These are phyloP conservation scores for Pterocles gutturalis DNA, from an alignment of 2,113 vertebrate species.

Conservation along the genomic window DNA sequence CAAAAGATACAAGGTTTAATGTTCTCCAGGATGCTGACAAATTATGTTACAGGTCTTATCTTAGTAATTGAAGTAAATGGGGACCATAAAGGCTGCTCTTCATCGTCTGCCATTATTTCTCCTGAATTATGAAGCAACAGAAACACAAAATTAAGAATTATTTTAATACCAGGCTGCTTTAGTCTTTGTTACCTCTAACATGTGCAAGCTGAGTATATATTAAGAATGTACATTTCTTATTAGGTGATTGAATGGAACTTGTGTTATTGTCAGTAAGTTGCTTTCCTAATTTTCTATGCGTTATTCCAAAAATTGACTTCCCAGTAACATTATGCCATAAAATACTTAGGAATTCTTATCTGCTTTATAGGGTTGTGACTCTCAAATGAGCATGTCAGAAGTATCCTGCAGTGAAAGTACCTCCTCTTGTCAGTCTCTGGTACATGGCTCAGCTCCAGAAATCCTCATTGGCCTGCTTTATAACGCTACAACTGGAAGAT, in stretches of 20 bases:
- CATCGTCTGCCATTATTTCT: background rate
- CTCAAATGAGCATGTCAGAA: constrained; percentile 93
- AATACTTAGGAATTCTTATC: constrained; percentile 4
- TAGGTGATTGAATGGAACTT: background rate
- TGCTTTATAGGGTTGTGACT: constrained; percentile 89
- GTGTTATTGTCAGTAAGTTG: background rate
- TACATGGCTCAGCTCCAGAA: constrained; percentile 91
- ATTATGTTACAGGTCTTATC: background rate
- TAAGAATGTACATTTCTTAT: background rate
- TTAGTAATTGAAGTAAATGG: background rate
- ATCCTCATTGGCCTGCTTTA: constrained; percentile 95
- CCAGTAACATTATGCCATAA: background rate
- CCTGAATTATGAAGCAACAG: background rate
- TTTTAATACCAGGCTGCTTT: background rate
- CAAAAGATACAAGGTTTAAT: background rate
- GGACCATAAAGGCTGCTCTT: background rate
- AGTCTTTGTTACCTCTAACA: background rate
- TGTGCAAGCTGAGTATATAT: background rate
- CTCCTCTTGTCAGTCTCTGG: constrained; percentile 93
- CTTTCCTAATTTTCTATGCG: background rate
- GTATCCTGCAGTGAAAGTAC: constrained; percentile 92
- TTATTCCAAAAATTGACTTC: background rate
- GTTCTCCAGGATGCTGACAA: background rate
- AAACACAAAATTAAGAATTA: background rate
- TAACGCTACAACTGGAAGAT: constrained; percentile 96